Base-by-base conservation (phyloP, 2,888 invertebrate species). In the Aethes cnicana region DNA sequence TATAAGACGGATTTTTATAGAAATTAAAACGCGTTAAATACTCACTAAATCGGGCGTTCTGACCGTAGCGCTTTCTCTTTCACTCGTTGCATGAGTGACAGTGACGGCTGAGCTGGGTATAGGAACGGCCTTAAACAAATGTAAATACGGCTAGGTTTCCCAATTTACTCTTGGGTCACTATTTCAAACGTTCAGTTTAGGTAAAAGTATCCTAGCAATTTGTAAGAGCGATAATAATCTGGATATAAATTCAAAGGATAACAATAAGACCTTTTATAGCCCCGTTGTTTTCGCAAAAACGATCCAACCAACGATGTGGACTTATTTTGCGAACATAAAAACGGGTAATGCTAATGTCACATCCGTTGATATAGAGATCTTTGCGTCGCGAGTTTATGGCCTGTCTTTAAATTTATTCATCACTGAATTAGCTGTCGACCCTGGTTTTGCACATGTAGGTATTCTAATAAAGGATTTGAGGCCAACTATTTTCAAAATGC, bases 191-290 rank as follows among this genome's bases (percentile, higher is more conserved):
- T 72, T 68, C 74, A 77, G 81, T 79, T 81, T 73, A 63, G 78
- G 73, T 72, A 68, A 71, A 77, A 74, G 76, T 74, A 79, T 77
- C 80, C 80, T 75, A 74, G 77, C 79, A 84, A 85, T 86, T 85
- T 85, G 85, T 84, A 81, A 72, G 73, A 64, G 77, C 82, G 84
- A 86, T 86, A 84, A 85, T 84, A 87, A n/a, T 85, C 84, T 79
- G 84, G 83, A 83, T 84, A 86, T 88, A 87, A 88, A 87, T 87
- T 85, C 85, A 84, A 82, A 85, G 87, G 86, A 86, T 86, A 86
- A 86, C 85, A 84, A 84, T 87, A 86, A 86, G 82, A 81, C 80
- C 84, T 77, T 87, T 87, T 87, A 87, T 88, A 80, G 83, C 86
- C 69, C 68, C 77, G 82, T 84, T 86, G 84, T 87, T 87, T 86